Conservation (phyloP, 2,888 invertebrate species). For the Hirudinaria manillensis region DNA sequence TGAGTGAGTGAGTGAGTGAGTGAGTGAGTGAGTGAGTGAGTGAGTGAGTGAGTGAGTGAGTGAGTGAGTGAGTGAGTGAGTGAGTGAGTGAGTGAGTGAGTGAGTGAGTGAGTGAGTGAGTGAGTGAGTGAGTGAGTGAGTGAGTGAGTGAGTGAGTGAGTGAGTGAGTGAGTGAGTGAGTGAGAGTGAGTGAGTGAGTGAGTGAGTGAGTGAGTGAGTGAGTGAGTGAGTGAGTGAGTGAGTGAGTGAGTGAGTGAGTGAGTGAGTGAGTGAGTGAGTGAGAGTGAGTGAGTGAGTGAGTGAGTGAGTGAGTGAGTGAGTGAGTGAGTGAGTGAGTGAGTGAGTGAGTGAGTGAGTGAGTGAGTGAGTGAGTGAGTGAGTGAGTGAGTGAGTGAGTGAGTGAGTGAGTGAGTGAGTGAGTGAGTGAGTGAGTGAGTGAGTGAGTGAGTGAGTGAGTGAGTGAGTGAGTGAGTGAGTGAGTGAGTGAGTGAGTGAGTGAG, state of each 20-base stretch:
- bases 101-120: conserved; percentile 1
- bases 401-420: conserved; percentile 5
- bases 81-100: conserved; percentile 14
- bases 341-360: conserved; percentile 2
- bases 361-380: conserved; percentile 12
- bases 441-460: not conserved
- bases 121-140: conserved; percentile 8
- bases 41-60: conserved; percentile 8
- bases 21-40: conserved; percentile 6
- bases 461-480: conserved; percentile 5
- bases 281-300: conserved; percentile 9
- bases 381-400: conserved; percentile 12
- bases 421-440: conserved; percentile 9
- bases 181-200: conserved; percentile 11
- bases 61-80: not conserved
- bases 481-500: conserved; percentile 2
- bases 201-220: conserved; percentile 8
- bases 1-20: conserved; percentile 12
- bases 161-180: conserved; percentile 13
- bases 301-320: not conserved
- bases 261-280: conserved; percentile 1
- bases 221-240: conserved; percentile 17
- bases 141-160: conserved; percentile 6
- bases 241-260: conserved; percentile 9
- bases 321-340: conserved; percentile 5